These are phyloP conservation scores for Andrena praecox DNA, from an alignment of 2,888 invertebrate species.

Conservation along the genomic window DNA sequence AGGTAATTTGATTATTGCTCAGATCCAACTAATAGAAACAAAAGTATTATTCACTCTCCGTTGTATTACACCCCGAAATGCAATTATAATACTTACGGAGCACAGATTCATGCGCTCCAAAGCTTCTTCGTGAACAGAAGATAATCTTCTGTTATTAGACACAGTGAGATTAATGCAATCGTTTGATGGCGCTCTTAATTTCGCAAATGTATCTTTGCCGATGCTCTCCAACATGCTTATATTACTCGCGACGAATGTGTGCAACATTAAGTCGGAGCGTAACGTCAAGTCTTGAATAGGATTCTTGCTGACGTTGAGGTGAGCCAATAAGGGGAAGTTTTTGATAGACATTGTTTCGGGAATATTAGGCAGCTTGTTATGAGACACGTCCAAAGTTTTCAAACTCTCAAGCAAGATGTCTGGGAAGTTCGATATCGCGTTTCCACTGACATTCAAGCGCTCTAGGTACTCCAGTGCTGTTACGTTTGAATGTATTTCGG, in stretches of 20 bases:
- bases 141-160: constrained; percentile 85
- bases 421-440: constrained; percentile 84
- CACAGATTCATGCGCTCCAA: constrained; percentile 85
- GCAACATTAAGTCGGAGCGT: constrained; percentile 85
- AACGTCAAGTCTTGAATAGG: constrained; percentile 86
- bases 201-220: constrained; percentile 85
- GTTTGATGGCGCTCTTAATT: constrained; percentile 79
- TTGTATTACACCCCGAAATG: constrained; percentile 74
- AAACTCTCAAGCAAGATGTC: constrained; percentile 85
- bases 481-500: constrained; percentile 53
- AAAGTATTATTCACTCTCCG: constrained; percentile 12
- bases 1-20: constrained; percentile 86
- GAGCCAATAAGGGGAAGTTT: constrained; percentile 85
- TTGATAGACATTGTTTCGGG: constrained; percentile 85
- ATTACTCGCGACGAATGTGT: constrained; percentile 83
- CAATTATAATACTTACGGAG: constrained; percentile 84
- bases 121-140: constrained; percentile 80
- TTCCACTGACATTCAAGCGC: constrained; percentile 76
- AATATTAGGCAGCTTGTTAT: constrained; percentile 85
- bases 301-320: constrained; percentile 86
- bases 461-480: constrained; percentile 59
- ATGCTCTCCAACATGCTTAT: constrained; percentile 71
- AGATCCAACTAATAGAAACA: constrained; percentile 86
- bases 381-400: constrained; percentile 86
- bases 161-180: constrained; percentile 86